Conservation (phyloP, 2,113 vertebrate genomes). For the Mobula hypostoma region DNA sequence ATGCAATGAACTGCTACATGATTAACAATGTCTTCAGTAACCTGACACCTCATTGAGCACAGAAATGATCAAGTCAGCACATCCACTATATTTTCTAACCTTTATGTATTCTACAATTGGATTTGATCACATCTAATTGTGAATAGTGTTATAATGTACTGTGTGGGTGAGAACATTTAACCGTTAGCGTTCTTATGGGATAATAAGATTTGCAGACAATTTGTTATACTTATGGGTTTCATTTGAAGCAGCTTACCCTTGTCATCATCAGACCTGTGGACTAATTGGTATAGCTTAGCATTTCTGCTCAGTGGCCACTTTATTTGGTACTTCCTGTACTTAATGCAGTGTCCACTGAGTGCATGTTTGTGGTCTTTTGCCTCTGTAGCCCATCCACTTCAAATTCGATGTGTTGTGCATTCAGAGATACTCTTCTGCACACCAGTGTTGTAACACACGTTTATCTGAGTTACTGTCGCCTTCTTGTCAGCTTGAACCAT, state of each 20-base stretch:
- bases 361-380: too few relatives aligned
- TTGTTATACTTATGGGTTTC: background rate
- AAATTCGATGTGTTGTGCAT: too few relatives aligned
- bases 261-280: background rate
- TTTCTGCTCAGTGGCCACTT: too few relatives aligned
- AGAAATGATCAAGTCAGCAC: background rate
- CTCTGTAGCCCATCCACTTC: too few relatives aligned
- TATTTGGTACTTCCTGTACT: too few relatives aligned
- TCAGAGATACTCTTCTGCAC: too few relatives aligned
- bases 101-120: background rate
- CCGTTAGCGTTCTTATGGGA: background rate
- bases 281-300: background rate
- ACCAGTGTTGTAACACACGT: too few relatives aligned
- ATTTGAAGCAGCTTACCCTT: background rate
- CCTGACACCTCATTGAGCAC: too few relatives aligned
- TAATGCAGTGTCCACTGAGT: too few relatives aligned
- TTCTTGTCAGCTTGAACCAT: too few relatives aligned
- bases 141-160: background rate
- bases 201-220: background rate
- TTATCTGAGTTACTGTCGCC: too few relatives aligned
- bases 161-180: conserved; percentile 30
- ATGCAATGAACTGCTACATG: background rate
- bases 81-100: background rate
- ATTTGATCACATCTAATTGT: background rate
- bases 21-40: background rate